Conservation (phyloP, 2,797 vertebrate genomes). For the Squalus acanthias region DNA sequence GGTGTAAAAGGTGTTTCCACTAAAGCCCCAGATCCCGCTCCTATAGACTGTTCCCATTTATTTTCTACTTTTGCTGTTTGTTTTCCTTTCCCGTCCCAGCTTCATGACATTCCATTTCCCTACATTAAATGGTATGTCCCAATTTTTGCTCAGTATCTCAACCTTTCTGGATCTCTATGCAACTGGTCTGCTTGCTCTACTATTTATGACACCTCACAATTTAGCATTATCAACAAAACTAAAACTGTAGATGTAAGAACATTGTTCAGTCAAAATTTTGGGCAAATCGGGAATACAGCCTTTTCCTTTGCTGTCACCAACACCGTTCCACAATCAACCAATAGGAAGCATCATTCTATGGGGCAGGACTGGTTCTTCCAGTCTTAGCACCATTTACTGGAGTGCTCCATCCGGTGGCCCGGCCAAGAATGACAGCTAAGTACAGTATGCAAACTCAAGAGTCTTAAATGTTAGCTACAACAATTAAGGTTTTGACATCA, state of each 20-base stretch:
- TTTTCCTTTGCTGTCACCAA: background rate
- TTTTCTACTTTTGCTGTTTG: too few species aligned
- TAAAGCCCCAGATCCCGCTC: background rate
- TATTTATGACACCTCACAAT: too few species aligned
- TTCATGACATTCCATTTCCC: too few species aligned
- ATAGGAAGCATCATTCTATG: background rate
- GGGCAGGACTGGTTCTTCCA: background rate
- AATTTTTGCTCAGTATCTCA: too few species aligned
- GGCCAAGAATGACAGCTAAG: background rate
- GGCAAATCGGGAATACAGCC: background rate
- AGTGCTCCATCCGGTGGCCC: background rate
- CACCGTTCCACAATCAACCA: background rate
- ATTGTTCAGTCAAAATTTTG: too few species aligned
- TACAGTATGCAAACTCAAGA: background rate
- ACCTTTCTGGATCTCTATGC: too few species aligned
- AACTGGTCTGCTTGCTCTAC: too few species aligned
- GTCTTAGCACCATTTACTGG: background rate
- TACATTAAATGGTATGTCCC: too few species aligned
- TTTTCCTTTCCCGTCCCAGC: too few species aligned
- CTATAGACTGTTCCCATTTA: too few species aligned
- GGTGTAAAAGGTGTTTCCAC: background rate
- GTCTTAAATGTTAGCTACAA: background rate
- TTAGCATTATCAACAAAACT: too few species aligned
- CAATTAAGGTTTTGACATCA: background rate
- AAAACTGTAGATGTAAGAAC: too few species aligned